Evolutionary conservation across 2,797 vertebrate genomes (phyloP).

Genomic region (Amblyraja radiata): DNA sequence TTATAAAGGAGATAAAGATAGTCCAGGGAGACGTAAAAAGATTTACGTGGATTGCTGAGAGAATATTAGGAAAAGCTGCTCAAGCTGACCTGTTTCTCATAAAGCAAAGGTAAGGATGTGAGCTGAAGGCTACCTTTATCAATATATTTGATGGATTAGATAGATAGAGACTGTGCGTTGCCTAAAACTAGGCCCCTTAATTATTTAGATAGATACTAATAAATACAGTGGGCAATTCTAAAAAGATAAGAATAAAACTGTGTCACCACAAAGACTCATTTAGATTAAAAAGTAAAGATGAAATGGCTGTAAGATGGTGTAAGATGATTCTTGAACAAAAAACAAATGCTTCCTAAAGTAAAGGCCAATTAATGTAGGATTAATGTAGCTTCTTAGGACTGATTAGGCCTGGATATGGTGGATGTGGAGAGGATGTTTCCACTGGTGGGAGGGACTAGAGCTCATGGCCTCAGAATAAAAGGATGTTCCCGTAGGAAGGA

Average conservation of each 20-base stretch:
- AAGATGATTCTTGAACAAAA: conserved; percentile 48
- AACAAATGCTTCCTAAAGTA: conserved; percentile 50
- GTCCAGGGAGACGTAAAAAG: background rate
- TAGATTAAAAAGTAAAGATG: too few relatives aligned
- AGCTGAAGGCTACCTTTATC: background rate
- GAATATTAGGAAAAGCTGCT: background rate
- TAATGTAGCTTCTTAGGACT: conserved; percentile 40
- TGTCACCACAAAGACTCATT: background rate
- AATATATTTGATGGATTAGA: background rate
- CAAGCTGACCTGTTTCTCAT: background rate
- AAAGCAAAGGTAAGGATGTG: background rate
- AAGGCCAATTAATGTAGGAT: conserved; percentile 49
- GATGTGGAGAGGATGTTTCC: too few relatives aligned
- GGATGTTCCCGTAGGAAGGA: too few relatives aligned
- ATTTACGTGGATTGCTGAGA: background rate
- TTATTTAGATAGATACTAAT: background rate
- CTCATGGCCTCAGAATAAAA: too few relatives aligned
- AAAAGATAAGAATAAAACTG: background rate
- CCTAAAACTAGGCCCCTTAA: too few relatives aligned
- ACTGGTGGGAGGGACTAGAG: too few relatives aligned
- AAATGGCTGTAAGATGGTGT: background rate
- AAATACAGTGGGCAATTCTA: background rate
- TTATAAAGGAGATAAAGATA: background rate
- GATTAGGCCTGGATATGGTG: too few relatives aligned
- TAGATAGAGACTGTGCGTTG: background rate